phyloP scores from a whole-genome alignment of 2,797 vertebrate species.

The Heterohyrax brucei region DNA sequence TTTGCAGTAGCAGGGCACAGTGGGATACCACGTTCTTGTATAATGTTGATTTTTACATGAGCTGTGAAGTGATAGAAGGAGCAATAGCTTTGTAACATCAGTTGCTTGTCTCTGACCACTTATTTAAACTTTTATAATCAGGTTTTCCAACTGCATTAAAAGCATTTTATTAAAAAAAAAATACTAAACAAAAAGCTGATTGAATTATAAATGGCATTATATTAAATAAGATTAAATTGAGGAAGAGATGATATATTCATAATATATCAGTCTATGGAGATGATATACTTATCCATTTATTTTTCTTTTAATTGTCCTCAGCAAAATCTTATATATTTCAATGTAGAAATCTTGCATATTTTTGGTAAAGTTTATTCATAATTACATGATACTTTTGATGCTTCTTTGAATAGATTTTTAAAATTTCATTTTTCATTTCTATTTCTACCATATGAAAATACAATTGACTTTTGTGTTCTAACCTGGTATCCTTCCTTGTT shows the following conservation, averaged over 20 bases:
- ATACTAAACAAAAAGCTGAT: background rate
- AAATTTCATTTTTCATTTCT: background rate
- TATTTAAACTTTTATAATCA: background rate
- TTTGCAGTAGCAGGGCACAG: background rate
- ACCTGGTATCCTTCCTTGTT: background rate
- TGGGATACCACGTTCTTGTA: background rate
- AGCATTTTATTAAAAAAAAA: background rate
- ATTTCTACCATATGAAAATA: background rate
- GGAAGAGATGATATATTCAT: background rate
- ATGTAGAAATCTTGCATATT: background rate
- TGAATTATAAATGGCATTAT: background rate
- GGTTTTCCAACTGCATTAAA: background rate
- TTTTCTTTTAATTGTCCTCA: background rate
- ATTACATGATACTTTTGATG: background rate
- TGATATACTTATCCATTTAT: background rate
- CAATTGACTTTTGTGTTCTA: background rate
- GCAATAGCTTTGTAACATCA: background rate
- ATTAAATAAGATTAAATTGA: background rate
- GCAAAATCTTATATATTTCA: too few relatives aligned
- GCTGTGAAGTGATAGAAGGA: too few relatives aligned
- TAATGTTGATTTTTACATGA: background rate
- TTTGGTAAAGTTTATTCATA: background rate
- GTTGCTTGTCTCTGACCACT: background rate
- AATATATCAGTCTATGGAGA: background rate
- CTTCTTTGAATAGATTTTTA: background rate